Conservation (phyloP, 2,888 invertebrate species). For the Athalia circularis region DNA sequence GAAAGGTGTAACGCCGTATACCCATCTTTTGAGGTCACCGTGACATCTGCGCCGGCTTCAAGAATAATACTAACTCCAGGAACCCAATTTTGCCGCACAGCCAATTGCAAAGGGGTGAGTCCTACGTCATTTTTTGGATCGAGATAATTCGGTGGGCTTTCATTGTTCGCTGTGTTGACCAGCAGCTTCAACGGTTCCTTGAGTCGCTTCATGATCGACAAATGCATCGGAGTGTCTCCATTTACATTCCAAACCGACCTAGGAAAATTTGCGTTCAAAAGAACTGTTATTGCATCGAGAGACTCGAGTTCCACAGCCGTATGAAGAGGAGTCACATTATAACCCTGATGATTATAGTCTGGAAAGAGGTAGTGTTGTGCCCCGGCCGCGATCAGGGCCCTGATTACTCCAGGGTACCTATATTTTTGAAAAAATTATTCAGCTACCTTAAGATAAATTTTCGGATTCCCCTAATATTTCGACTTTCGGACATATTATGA, state of each 20-base stretch:
- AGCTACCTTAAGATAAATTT: no score
- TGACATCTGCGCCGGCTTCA: conserved; percentile 76
- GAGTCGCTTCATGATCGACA: conserved; percentile 74
- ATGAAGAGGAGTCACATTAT: conserved; percentile 75
- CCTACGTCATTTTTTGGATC: conserved; percentile 75
- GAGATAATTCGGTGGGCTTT: conserved; percentile 47
- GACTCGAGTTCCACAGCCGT: conserved; percentile 75
- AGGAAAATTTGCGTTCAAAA: conserved; percentile 74
- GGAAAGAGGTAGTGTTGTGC: conserved; percentile 39
- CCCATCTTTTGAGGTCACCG: conserved; percentile 70
- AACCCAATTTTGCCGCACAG: conserved; percentile 76
- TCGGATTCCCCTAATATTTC: no score
- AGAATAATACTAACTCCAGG: conserved; percentile 76
- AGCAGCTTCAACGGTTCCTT: conserved; percentile 74
- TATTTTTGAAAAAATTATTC: neutral
- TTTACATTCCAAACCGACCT: conserved; percentile 73
- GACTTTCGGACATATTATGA: no score
- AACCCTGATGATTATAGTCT: conserved; percentile 31
- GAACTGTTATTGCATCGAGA: conserved; percentile 72
- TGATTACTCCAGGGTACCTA: conserved; percentile 41
- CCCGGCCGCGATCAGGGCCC: conserved; percentile 43
- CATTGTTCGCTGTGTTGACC: conserved; percentile 51
- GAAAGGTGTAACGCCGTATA: conserved; percentile 78
- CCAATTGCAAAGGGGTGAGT: conserved; percentile 76
- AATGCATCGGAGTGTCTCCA: conserved; percentile 76